Evolutionary conservation across 1,140 invertebrate genomes (phyloP), one percentile per base, ranked within the genome.

Genomic region (Heliothis subflexa): DNA sequence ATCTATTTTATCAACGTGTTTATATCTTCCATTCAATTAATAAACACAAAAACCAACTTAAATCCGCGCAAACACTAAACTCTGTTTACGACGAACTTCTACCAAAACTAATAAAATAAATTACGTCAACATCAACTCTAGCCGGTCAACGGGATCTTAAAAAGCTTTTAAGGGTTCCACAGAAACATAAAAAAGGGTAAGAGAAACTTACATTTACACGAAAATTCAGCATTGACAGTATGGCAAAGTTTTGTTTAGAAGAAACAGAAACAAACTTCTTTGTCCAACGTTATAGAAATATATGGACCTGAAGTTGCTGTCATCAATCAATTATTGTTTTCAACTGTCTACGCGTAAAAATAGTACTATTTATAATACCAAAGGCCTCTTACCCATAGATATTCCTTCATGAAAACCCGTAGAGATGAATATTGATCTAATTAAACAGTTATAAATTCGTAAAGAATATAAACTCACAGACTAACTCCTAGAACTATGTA

Each of bases 21-120:
- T 68, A 68, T 68, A 50, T 40, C 12, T 14, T 14, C 12, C 9
- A 70, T 54, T 54, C 70, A 52, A 52, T 70, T 70, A 54, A 54
- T 70, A 70, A 70, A 70, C 66, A 70, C 21, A 50, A n/a, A 50
- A 70, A 70, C 16, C 66, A 70, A 50, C 66, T 70, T 50, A 70
- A 73, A 59, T 73, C 33, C 55, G 71, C 54, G 14, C 71, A 5
- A 45, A 73, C 71, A 71, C 71, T 73, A 73, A 50, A 75, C 55
- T 75, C 18, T 54, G 59, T 33, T 81, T 80, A 83, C 61, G 45
- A 49, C 33, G 49, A 84, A 81, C 61, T 79, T 61, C 33, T 62
- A 78, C 68, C 75, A 83, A 73, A 72, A 81, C 78, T 76, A 66
- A 74, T 77, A 81, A 84, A 83, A 83, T 81, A 85, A 85, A 86